phyloP scores from a whole-genome alignment of 2,888 invertebrate genomes.

The Scaptomyza tumidula region DNA sequence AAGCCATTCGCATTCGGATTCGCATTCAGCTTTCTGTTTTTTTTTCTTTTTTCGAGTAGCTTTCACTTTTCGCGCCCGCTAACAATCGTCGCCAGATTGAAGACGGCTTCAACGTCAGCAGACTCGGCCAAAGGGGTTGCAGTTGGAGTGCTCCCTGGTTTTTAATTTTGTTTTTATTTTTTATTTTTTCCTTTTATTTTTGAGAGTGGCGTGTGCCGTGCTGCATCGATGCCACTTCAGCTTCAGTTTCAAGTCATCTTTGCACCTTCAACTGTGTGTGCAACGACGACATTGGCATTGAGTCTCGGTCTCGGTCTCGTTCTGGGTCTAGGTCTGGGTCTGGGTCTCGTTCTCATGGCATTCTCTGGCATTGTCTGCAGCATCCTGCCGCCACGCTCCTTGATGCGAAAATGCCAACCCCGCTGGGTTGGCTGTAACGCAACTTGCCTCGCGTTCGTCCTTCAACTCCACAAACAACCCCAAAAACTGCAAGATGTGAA shows the following conservation, averaged over 20 bases:
- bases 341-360: conserved; percentile 1
- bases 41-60: conserved; percentile 17
- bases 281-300: conserved; percentile 39
- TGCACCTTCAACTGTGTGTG: conserved; percentile 44
- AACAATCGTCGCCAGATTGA: conserved; percentile 18
- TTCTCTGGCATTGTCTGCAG: conserved; percentile 25
- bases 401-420: conserved; percentile 38
- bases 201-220: conserved; percentile 11
- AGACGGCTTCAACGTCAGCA: conserved; percentile 5
- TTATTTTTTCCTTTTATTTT: background rate
- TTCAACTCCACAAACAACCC: conserved; percentile 55
- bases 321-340: conserved; percentile 2
- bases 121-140: conserved; percentile 33
- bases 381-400: conserved; percentile 40
- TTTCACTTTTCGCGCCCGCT: conserved; percentile 57
- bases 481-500: conserved; percentile 45
- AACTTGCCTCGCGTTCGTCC: conserved; percentile 53
- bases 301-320: background rate
- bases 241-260: conserved; percentile 34
- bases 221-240: conserved; percentile 18
- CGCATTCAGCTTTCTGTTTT: conserved; percentile 5
- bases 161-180: background rate
- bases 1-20: conserved; percentile 1
- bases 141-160: conserved; percentile 18
- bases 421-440: conserved; percentile 9